Evolutionary conservation across 2,888 invertebrate species (phyloP), one percentile per base, ranked within the genome.

Genomic region (Troides helena): DNA sequence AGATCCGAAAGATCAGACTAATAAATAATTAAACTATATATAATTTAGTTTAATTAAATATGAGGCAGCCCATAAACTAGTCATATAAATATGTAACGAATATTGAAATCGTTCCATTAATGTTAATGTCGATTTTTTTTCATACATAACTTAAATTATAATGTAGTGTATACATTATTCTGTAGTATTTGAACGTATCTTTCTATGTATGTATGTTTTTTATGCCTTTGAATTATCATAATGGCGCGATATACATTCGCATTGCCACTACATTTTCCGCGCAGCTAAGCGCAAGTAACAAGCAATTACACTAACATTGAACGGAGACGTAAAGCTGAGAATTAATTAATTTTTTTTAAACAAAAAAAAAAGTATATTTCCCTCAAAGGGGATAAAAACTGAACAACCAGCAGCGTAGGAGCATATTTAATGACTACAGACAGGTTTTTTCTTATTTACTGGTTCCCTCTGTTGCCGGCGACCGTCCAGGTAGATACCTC

Each of bases 391-490:
- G 74, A 82, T 77, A 74, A 83, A 83, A 82, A 78, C 76, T 79
- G 77, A 82, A 56, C 56, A 62, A 57, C 61, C n/a, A 46, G 76
- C 77, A 74, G 77, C 77, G 73, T 76, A 76, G 74, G 72, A 75
- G 77, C 71, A 77, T 70, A 59, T 79, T 81, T 86, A 85, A 88
- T 89, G 85, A 85, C 81, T 81, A 71, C 75, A 71, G 77, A 86
- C 81, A 73, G 69, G 75, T 77, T 30, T 30, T 30, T 30, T 30
- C 30, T 30, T 30, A 30, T 30, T 30, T 30, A 30, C 30, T 30
- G 30, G 30, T 30, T 30, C 30, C 5, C 4, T 30, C 30, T 2
- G 30, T 30, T 30, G 30, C 30, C 4, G 30, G 30, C 2, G 30
- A 30, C 4, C 30, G 30, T 30, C 3, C 30, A 30, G 30, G 30